Percentiles rank a stretch among this genome's conserved stretches.
Conservation (phyloP, 2,888 invertebrate species). For the Sesia apiformis region DNA sequence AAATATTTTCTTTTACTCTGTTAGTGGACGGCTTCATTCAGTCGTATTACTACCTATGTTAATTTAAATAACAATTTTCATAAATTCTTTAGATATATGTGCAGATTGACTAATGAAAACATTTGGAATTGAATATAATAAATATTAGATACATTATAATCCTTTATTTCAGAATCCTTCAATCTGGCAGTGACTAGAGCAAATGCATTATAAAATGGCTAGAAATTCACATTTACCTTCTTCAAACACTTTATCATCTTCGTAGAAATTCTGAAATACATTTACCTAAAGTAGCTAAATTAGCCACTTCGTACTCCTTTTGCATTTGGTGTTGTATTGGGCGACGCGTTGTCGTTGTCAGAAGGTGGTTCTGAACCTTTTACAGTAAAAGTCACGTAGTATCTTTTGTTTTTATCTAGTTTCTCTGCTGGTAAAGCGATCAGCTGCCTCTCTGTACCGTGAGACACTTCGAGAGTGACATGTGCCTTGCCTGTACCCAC, state of each 20-base stretch:
- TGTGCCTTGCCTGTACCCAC: constrained; percentile 57
- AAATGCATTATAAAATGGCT: not conserved
- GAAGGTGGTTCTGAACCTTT: constrained; percentile 80
- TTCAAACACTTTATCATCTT: not conserved
- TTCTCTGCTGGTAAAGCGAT: constrained; percentile 91
- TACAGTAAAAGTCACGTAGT: constrained; percentile 94
- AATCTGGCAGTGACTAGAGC: constrained; percentile 26
- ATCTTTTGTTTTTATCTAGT: constrained; percentile 90
- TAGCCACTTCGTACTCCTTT: constrained; percentile 47
- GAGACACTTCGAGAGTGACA: constrained; percentile 86
- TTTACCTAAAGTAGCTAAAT: constrained; percentile 1
- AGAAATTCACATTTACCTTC: not conserved
- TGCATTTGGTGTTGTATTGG: constrained; percentile 54
- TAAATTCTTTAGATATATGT: no score
- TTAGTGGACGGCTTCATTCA: constrained; percentile 29
- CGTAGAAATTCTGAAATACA: not conserved
- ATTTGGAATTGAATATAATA: no score
- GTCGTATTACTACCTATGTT: constrained; percentile 11
- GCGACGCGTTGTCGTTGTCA: constrained; percentile 64
- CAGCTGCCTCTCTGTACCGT: constrained; percentile 88
- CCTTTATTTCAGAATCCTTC: not conserved
- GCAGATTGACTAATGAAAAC: no score
- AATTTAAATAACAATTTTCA: no score
- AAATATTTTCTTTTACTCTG: constrained; percentile 8
- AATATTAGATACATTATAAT: no score